Percentiles rank a stretch among this genome's conserved stretches.
Evolutionary conservation across 2,113 vertebrate genomes (phyloP).

Genomic region (Poecilia latipinna): DNA sequence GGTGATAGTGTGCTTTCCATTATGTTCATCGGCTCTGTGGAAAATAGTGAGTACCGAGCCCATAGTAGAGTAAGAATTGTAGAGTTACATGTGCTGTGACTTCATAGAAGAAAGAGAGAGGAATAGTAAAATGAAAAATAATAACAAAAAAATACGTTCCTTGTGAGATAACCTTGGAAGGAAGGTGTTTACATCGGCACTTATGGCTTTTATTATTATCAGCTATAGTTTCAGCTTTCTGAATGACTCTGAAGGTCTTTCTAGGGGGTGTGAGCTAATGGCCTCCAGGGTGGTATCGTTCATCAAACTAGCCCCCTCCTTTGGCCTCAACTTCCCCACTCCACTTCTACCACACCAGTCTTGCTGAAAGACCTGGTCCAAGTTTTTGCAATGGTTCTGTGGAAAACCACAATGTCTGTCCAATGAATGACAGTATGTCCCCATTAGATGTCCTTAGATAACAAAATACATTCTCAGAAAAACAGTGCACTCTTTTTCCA

Average conservation of each 20-base stretch:
- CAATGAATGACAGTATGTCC: constrained; percentile 31
- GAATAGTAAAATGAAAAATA: constrained; percentile 23
- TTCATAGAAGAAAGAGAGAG: constrained; percentile 60
- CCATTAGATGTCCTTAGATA: constrained; percentile 28
- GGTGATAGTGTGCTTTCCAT: constrained; percentile 78
- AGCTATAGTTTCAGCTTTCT: constrained; percentile 7
- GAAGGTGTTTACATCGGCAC: background rate
- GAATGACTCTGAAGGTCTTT: constrained; percentile 21
- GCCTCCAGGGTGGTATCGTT: constrained; percentile 65
- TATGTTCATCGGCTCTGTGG: constrained; percentile 65
- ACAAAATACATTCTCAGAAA: constrained; percentile 26
- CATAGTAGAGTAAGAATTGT: constrained; percentile 35
- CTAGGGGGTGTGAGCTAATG: constrained; percentile 42
- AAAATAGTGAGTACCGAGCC: constrained; percentile 27
- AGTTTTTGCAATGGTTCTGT: constrained; percentile 42
- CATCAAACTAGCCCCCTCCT: constrained; percentile 34
- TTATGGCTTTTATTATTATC: constrained; percentile 7
- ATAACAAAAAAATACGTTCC: constrained; percentile 20
- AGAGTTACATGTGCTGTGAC: constrained; percentile 46
- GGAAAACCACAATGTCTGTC: constrained; percentile 51
- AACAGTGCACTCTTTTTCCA: constrained; percentile 11
- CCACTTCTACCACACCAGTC: constrained; percentile 50
- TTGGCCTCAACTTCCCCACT: constrained; percentile 60
- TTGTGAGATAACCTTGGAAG: constrained; percentile 16
- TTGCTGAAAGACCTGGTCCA: constrained; percentile 51